Percentiles rank a stretch among this genome's conserved stretches.
Conservation (phyloP, 2,888 invertebrate genomes). For the Drosophila testacea region DNA sequence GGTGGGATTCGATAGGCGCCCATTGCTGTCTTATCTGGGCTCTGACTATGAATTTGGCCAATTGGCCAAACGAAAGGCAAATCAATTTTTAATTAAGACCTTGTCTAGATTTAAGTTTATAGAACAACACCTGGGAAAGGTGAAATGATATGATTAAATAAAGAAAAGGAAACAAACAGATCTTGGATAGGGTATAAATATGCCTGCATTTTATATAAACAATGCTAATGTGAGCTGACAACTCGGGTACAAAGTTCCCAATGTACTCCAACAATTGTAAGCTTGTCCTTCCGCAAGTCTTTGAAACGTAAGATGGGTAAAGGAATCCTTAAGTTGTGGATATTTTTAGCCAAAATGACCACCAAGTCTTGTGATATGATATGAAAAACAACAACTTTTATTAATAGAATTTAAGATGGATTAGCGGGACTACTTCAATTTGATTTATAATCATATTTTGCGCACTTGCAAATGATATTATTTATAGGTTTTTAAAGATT, state of each 20-base stretch:
- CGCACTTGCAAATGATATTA: constrained; percentile 30
- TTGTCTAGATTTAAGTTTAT: constrained; percentile 23
- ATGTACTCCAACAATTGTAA: background rate
- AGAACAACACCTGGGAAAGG: constrained; percentile 20
- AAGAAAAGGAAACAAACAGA: background rate
- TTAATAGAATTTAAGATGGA: constrained; percentile 29
- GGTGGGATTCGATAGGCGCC: constrained; percentile 19
- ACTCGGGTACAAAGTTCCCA: constrained; percentile 2
- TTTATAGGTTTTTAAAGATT: constrained; percentile 10
- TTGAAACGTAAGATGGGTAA: background rate
- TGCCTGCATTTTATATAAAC: background rate
- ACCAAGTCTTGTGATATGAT: background rate
- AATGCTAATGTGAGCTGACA: background rate
- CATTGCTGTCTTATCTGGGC: constrained; percentile 57
- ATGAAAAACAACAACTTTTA: constrained; percentile 20
- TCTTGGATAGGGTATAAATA: constrained; percentile 6
- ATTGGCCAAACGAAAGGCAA: constrained; percentile 25
- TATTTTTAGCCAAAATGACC: constrained; percentile 8
- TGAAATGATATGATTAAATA: constrained; percentile 14
- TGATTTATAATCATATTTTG: constrained; percentile 43
- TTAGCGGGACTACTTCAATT: constrained; percentile 25
- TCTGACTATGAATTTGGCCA: background rate
- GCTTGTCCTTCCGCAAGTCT: background rate
- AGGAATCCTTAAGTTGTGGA: background rate
- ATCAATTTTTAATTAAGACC: constrained; percentile 59